Conservation (phyloP, 1,140 invertebrate genomes). For the Drosophila tropicalis region DNA sequence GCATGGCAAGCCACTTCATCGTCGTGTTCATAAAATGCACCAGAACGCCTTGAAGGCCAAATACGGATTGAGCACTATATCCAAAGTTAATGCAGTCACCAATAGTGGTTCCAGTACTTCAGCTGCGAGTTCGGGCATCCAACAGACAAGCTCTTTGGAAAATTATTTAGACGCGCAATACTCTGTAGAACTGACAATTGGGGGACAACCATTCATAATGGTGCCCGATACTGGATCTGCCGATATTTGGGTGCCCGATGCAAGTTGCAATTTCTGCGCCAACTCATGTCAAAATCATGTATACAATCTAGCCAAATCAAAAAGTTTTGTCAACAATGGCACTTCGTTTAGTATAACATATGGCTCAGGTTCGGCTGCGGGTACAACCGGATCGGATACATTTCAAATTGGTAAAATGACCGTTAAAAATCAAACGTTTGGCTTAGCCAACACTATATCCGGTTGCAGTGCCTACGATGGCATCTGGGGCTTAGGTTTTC, state of each 20-base stretch:
- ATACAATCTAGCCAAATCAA: constrained; percentile 60
- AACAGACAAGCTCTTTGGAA: constrained; percentile 85
- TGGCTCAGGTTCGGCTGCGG: constrained; percentile 60
- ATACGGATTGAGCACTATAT: neutral
- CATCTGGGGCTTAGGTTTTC: constrained; percentile 95
- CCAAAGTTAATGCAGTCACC: constrained; percentile 1
- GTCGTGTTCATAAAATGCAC: neutral
- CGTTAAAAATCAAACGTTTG: constrained; percentile 94
- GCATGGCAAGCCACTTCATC: neutral
- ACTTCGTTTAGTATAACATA: constrained; percentile 64
- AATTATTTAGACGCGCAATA: constrained; percentile 66
- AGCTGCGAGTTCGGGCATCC: constrained; percentile 94
- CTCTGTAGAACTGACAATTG: constrained; percentile 93
- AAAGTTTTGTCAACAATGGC: constrained; percentile 55
- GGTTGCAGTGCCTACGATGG: constrained; percentile 96
- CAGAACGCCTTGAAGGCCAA: neutral
- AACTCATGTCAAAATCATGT: constrained; percentile 84
- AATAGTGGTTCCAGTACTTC: constrained; percentile 21
- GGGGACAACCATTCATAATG: constrained; percentile 88
- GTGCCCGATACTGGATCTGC: constrained; percentile 73
- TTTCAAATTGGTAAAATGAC: constrained; percentile 85
- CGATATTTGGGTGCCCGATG: constrained; percentile 67
- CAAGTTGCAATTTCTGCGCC: neutral
- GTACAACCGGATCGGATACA: constrained; percentile 59
- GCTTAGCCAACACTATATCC: constrained; percentile 96